These are phyloP conservation scores for Brenthis hecate DNA, from an alignment of 2,888 invertebrate species.

Conservation along the genomic window DNA sequence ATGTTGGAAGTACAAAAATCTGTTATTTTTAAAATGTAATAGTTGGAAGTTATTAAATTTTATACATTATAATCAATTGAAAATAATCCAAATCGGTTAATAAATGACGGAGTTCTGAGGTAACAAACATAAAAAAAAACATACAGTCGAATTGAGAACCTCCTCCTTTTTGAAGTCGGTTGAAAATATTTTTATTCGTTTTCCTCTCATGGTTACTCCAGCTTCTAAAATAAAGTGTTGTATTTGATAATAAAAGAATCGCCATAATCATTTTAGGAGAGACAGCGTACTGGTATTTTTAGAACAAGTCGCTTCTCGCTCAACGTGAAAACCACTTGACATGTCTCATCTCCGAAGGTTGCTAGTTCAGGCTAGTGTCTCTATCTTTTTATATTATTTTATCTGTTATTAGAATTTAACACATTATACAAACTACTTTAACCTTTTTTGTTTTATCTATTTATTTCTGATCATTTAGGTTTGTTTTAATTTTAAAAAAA, in stretches of 20 bases:
- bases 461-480: neutral
- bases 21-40: too few relatives aligned
- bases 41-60: too few relatives aligned
- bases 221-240: neutral
- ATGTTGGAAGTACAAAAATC: too few relatives aligned
- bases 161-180: too few relatives aligned
- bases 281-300: conserved; percentile 24
- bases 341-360: conserved; percentile 22
- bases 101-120: too few relatives aligned
- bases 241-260: neutral
- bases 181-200: too few relatives aligned
- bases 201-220: too few relatives aligned
- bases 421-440: neutral
- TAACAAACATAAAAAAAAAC: too few relatives aligned
- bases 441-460: neutral
- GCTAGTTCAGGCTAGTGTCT: conserved; percentile 15
- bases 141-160: too few relatives aligned
- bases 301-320: conserved; percentile 27
- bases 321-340: conserved; percentile 24
- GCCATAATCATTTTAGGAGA: neutral
- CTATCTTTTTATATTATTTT: conserved; percentile 13
- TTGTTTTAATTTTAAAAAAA: too few relatives aligned
- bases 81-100: too few relatives aligned
- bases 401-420: conserved; percentile 3
- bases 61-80: too few relatives aligned